Conservation (phyloP, 2,888 invertebrate genomes). For the Eudasyphora cyanicolor region DNA sequence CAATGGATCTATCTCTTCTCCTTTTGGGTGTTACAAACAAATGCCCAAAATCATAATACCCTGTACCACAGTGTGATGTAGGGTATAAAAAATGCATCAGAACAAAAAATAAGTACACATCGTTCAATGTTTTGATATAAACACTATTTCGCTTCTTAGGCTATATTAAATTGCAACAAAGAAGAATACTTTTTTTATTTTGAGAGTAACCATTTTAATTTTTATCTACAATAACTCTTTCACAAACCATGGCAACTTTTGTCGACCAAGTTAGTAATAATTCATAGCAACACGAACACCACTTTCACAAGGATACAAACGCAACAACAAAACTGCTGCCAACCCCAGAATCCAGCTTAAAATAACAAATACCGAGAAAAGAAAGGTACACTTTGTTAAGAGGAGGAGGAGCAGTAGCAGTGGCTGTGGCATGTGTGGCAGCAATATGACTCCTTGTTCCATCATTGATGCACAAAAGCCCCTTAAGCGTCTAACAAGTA, state of each 20-base stretch:
- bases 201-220: background rate
- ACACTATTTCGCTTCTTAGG: too few species aligned
- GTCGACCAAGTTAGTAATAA: background rate
- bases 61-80: too few species aligned
- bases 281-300: background rate
- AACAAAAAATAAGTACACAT: too few species aligned
- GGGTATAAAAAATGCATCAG: too few species aligned
- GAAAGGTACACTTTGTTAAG: background rate
- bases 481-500: conserved; percentile 51
- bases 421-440: background rate
- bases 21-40: too few species aligned
- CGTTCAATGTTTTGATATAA: too few species aligned
- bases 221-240: background rate
- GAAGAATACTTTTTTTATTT: background rate
- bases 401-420: background rate
- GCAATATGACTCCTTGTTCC: background rate
- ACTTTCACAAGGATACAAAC: too few species aligned
- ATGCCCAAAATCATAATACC: too few species aligned
- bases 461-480: conserved; percentile 52
- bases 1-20: too few species aligned
- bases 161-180: too few species aligned
- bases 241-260: background rate
- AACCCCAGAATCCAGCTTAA: background rate
- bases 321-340: background rate
- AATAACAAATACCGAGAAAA: background rate